Conservation (phyloP, 2,797 vertebrate genomes). For the Hephaestus fuliginosus region DNA sequence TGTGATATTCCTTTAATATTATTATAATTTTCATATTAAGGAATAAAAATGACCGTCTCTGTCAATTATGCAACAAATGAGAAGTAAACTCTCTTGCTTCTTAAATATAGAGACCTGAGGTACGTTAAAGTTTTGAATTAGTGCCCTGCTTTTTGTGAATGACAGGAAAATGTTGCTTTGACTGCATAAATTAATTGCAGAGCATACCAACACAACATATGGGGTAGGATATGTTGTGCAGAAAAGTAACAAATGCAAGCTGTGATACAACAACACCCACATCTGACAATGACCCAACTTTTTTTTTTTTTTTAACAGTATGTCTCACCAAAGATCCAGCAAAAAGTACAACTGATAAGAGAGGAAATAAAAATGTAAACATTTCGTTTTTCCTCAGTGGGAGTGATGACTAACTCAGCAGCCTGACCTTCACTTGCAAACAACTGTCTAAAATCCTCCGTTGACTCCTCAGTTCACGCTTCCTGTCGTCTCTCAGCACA, state of each 20-base stretch:
- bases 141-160: neutral
- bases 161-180: neutral
- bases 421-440: constrained; percentile 19
- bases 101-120: neutral
- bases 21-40: too few relatives aligned
- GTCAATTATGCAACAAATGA: neutral
- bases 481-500: constrained; percentile 6
- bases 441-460: constrained; percentile 25
- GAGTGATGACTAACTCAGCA: constrained; percentile 33
- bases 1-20: too few relatives aligned
- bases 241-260: constrained; percentile 12
- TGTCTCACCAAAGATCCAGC: neutral
- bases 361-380: constrained; percentile 12
- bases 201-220: neutral
- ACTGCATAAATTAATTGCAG: neutral
- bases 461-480: neutral
- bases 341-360: neutral
- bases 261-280: constrained; percentile 37
- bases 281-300: constrained; percentile 14
- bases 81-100: neutral
- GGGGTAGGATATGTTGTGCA: neutral
- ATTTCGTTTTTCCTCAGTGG: constrained; percentile 17
- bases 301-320: neutral
- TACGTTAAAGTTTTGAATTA: neutral
- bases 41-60: too few relatives aligned